Percentiles rank a stretch among this genome's conserved stretches.
Conservation (phyloP, 2,113 vertebrate species). For the Melanostigma gelatinosum region DNA sequence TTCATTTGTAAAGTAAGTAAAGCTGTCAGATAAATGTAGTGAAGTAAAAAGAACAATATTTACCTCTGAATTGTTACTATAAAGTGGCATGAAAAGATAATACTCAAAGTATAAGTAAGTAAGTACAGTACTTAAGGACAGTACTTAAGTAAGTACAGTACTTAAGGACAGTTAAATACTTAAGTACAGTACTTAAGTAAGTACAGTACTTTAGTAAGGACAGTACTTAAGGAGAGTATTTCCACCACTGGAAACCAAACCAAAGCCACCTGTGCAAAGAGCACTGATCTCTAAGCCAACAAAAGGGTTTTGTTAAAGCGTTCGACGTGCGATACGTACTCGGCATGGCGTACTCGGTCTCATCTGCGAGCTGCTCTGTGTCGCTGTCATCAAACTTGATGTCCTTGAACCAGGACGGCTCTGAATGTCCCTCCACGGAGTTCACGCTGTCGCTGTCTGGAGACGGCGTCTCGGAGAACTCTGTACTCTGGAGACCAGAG, state of each 20-base stretch:
- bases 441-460: slow-evolving; percentile 97
- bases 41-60: not conserved
- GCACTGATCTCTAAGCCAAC: not conserved
- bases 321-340: slow-evolving; percentile 78
- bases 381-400: slow-evolving; percentile 99
- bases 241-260: not conserved
- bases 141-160: too few species aligned
- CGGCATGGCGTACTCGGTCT: slow-evolving; percentile 89
- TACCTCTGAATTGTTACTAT: not conserved
- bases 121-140: too few species aligned
- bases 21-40: not conserved
- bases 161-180: not conserved
- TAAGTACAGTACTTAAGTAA: not conserved
- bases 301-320: not conserved
- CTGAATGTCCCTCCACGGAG: slow-evolving; percentile 96
- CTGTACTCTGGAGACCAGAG: slow-evolving; percentile 87
- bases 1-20: not conserved
- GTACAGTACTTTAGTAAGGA: not conserved
- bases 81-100: not conserved
- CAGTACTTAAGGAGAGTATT: not conserved
- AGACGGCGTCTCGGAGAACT: slow-evolving; percentile 97
- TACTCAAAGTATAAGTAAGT: not conserved
- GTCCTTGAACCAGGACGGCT: slow-evolving; percentile 99
- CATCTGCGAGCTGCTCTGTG: slow-evolving; percentile 94
- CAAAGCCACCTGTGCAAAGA: not conserved